phyloP scores from a whole-genome alignment of 2,888 invertebrate species.

The Eubasilissa splendida region DNA sequence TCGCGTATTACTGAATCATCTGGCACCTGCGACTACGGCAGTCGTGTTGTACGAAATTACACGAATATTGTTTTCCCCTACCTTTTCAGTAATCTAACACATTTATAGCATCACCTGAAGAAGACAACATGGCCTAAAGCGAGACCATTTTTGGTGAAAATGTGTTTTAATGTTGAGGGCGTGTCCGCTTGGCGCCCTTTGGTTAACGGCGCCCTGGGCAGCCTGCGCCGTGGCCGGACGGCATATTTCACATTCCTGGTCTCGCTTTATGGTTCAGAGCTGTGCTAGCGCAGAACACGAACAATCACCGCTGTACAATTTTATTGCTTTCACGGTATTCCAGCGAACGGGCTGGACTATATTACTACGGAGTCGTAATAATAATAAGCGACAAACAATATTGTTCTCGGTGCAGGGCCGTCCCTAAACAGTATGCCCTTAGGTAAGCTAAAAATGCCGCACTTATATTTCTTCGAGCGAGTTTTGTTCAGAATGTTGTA shows the following conservation, averaged over 20 bases:
- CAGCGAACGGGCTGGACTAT: background rate
- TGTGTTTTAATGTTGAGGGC: slow-evolving; percentile 12
- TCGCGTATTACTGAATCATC: too few relatives aligned
- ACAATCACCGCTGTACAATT: slow-evolving; percentile 8
- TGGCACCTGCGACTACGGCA: too few relatives aligned
- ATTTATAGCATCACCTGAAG: background rate
- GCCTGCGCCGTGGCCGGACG: background rate
- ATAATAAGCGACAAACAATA: too few relatives aligned
- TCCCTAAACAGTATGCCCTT: too few relatives aligned
- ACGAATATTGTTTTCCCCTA: too few relatives aligned
- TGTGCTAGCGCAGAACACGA: background rate
- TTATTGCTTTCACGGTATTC: slow-evolving; percentile 23
- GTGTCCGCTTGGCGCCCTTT: slow-evolving; percentile 11
- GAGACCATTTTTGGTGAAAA: background rate
- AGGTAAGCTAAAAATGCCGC: too few relatives aligned
- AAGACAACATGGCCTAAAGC: background rate
- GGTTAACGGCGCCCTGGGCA: slow-evolving; percentile 11
- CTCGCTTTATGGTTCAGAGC: background rate
- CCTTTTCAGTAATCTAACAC: background rate
- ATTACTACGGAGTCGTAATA: too few relatives aligned
- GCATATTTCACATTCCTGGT: slow-evolving; percentile 9
- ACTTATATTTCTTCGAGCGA: too few relatives aligned
- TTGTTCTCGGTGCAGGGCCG: too few relatives aligned
- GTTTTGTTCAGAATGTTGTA: too few relatives aligned
- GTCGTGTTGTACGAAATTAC: too few relatives aligned